A percentile compares a stretch with the other conserved stretches of the same genome.
These are phyloP conservation scores for Pteropus rufus DNA, from an alignment of 2,797 vertebrate species.

Conservation along the genomic window DNA sequence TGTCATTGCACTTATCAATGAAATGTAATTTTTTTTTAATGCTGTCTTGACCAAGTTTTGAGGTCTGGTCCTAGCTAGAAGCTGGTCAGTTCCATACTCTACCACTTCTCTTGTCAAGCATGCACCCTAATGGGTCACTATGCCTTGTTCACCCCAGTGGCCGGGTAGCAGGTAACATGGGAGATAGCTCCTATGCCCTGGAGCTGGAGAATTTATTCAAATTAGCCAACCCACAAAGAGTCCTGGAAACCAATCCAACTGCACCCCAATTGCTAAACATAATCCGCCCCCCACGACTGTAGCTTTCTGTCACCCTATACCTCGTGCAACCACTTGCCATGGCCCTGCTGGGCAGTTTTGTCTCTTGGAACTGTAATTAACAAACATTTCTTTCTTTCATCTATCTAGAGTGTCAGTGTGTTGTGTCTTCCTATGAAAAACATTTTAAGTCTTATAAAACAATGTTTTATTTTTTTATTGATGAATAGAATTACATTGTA, in stretches of 20 bases:
- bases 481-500: background rate
- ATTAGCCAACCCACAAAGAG: background rate
- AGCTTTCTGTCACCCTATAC: background rate
- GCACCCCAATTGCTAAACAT: background rate
- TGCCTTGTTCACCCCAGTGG: no score
- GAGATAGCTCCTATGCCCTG: fast-evolving
- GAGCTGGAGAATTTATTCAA: background rate
- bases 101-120: background rate
- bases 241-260: background rate
- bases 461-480: background rate
- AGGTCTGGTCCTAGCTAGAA: background rate
- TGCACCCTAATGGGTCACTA: background rate
- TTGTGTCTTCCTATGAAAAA: background rate
- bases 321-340: no score
- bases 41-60: background rate
- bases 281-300: background rate
- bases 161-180: background rate
- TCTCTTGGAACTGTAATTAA: background rate
- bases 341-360: background rate
- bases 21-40: background rate
- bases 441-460: background rate
- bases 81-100: background rate
- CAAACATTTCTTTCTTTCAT: background rate
- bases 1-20: background rate
- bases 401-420: background rate